Evolutionary conservation across 2,113 vertebrate genomes (phyloP), one percentile per base, ranked within the genome.

Genomic region (Lonchura striata): DNA sequence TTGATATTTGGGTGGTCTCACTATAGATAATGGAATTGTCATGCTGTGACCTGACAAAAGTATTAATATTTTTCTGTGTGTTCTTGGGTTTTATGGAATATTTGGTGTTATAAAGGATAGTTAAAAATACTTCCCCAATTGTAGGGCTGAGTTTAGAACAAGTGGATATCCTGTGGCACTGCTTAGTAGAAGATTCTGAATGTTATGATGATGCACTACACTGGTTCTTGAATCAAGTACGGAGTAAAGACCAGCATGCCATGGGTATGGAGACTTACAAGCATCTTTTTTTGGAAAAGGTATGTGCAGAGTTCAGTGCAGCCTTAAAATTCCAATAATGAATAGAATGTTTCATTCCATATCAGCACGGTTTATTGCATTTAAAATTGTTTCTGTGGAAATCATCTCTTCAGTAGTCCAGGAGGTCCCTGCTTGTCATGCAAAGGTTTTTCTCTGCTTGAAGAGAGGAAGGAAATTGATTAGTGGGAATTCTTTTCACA

Each of bases 251-350:
- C 98, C 99, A 99, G 94, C 99, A 99, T 41, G 99, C 99, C 9
- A 99, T 99, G 99, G 99, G 99, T 81, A 99, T 99, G 99, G 99
- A 99, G 98, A 99, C 99, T 10, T 99, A 99, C 95, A 99, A 99
- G 56, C 99, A 99, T 96, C 99, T 99, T 70, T 99, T 99, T 97
- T 97, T 99, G 94, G 99, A 99, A 97, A 99, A 99, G 99, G 99
- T 99, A 96, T 75, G 83, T 91, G 10, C 39, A 86, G 31, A 86
- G 18, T 88, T 77, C 33, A 66, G 63, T 77, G 15, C 33, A 50
- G 8, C 30, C 28, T 72, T n/a, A 3, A 3, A 6, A 59, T 86
- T 72, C 70, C 28, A 35, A 4, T 54, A 5, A 31, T 28, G 35
- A 19, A 28, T 9, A 13, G 54, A 41, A 19, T 42, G 23, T 74